Percentiles rank a stretch among this genome's conserved stretches.
Conservation (phyloP, 2,113 vertebrate species). For the Pardalotus punctatus region DNA sequence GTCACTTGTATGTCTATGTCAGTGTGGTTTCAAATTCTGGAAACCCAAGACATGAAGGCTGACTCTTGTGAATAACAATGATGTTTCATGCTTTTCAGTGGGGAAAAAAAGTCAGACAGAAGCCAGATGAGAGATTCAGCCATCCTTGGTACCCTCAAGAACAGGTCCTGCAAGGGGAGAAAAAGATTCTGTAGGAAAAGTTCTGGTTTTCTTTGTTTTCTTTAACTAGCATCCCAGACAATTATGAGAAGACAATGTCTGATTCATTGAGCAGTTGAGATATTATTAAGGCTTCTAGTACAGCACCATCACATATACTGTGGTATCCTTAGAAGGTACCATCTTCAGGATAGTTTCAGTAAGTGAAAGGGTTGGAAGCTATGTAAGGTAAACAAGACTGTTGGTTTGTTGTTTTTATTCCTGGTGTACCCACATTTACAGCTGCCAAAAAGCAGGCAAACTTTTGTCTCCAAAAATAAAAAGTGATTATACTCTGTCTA, state of each 20-base stretch:
- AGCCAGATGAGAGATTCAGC: background rate
- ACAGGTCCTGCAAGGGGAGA: background rate
- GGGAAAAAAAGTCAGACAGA: background rate
- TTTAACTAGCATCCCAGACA: background rate
- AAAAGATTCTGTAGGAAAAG: background rate
- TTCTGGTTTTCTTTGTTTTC: background rate
- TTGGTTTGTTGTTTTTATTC: background rate
- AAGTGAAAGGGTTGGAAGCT: constrained; percentile 44
- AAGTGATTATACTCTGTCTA: constrained; percentile 73
- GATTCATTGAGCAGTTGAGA: background rate
- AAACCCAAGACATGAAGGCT: background rate
- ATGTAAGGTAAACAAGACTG: constrained; percentile 36
- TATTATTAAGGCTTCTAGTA: constrained; percentile 43
- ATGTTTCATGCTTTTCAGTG: background rate
- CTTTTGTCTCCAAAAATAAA: constrained; percentile 73
- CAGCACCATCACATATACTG: fast-evolving
- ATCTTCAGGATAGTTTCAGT: constrained; percentile 25
- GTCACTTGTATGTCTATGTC: background rate
- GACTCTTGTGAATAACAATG: background rate
- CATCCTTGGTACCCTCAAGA: background rate
- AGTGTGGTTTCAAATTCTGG: background rate
- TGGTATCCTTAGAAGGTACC: constrained; percentile 2
- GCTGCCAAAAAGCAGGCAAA: constrained; percentile 62
- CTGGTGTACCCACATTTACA: constrained; percentile 21
- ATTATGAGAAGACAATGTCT: constrained; percentile 16